These are phyloP conservation scores for Pitta sordida DNA, from an alignment of 2,113 vertebrate genomes.

Conservation along the genomic window DNA sequence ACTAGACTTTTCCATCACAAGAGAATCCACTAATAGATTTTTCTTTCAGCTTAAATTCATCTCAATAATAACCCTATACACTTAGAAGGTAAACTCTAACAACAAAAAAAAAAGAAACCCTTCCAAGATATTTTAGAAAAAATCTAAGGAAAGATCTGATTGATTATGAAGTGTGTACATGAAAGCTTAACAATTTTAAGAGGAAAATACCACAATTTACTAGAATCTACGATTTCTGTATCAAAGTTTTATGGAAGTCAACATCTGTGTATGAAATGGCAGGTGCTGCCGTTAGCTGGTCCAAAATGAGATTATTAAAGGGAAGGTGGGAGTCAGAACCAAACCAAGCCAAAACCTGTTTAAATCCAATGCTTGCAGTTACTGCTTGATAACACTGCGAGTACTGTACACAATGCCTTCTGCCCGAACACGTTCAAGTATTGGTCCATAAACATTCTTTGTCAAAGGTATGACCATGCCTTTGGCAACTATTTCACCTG, in stretches of 20 bases:
- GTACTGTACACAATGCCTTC: constrained; percentile 85
- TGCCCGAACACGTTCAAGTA: constrained; percentile 80
- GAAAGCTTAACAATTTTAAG: background rate
- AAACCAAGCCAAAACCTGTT: background rate
- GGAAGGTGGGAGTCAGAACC: too few species aligned
- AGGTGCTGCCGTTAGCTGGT: background rate
- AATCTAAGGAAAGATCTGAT: background rate
- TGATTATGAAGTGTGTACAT: background rate
- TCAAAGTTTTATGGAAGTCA: background rate
- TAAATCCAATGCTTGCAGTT: background rate
- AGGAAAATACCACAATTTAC: background rate
- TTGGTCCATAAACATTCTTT: constrained; percentile 86
- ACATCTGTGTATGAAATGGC: background rate
- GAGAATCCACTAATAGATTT: background rate
- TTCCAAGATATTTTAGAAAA: background rate
- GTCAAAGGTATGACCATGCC: constrained; percentile 87
- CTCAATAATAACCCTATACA: background rate
- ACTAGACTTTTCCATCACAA: background rate
- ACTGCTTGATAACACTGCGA: constrained; percentile 75
- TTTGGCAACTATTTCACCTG: constrained; percentile 88
- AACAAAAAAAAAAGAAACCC: background rate
- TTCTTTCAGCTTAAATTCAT: background rate
- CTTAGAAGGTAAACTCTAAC: background rate
- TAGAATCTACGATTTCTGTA: background rate
- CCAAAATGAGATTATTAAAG: background rate